Evolutionary conservation across 92 coral and sea anemone species (phyloP), one percentile per base, ranked within the genome.

Genomic region (Muricea muricata): DNA sequence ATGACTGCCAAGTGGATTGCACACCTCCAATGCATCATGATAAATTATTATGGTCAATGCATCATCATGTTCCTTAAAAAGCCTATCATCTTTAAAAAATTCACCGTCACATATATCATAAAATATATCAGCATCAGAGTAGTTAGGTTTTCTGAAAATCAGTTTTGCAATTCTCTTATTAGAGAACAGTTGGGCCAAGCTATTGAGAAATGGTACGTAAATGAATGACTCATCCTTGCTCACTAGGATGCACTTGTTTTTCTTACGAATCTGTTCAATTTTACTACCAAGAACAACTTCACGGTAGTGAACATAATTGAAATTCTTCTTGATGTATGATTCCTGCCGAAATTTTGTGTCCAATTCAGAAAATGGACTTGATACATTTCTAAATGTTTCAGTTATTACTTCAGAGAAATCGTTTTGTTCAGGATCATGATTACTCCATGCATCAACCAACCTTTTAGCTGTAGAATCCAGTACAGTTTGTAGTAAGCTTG

Each of bases 1-100:
- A 4, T 73, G 52, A 25, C 84, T 65, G 24, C 87, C 87, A 50
- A 80, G 84, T 23, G 85, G 78, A 85, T 83, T 88, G 46, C 88
- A 76, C 48, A 88, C 81, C 23, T 88, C 81, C 8, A 75, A 42
- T 32, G 57, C 85, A 41, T 88, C 91, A 70, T 88, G 86, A 72
- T 48, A 87, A 66, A 82, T 66, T 24, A 82, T 66, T 29, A 87
- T 46, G 17, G 46, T 78, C 11, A 82, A 68, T 14, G 91, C 91
- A 45, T 74, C 65, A 67, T n/a, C 56, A 37, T 87, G 61, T 31
- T 29, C 79, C 50, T 55, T 24, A 52, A 87, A 87, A 47, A 81
- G 10, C 25, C 52, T 52, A 58, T 88, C 84, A 70, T 83, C 74
- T 13, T 41, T 18, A 56, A 63, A 83, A 21, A 83, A n/a, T 37